phyloP scores from a whole-genome alignment of 2,113 vertebrate species.

The Periophthalmodon schlosseri region DNA sequence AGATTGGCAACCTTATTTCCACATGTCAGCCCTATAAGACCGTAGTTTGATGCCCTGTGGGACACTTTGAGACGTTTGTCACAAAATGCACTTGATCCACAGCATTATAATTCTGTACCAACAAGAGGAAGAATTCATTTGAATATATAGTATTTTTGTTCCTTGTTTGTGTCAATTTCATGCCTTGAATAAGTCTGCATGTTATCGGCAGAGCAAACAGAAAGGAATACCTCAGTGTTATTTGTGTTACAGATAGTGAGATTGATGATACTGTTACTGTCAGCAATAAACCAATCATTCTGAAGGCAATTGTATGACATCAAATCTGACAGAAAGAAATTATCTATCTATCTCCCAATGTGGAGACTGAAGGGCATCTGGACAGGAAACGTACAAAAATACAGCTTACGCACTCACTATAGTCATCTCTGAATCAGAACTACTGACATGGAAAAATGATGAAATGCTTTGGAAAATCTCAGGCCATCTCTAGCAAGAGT shows the following conservation, averaged over 20 bases:
- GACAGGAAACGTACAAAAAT: conserved; percentile 4
- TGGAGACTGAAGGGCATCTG: conserved; percentile 7
- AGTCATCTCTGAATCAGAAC: conserved; percentile 9
- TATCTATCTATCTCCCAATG: too few species aligned
- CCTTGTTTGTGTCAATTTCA: background rate
- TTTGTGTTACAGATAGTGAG: background rate
- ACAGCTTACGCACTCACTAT: background rate
- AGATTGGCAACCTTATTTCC: too few species aligned
- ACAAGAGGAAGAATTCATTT: background rate
- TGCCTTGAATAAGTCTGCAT: background rate
- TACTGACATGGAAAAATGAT: conserved; percentile 6
- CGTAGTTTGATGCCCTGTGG: too few species aligned
- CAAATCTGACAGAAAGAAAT: background rate
- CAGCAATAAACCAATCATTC: background rate
- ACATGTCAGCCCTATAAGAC: too few species aligned
- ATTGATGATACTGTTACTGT: background rate
- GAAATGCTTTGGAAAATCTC: background rate
- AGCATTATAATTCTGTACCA: too few species aligned
- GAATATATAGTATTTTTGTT: background rate
- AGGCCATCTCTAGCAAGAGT: background rate
- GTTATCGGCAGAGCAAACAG: background rate
- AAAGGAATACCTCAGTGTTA: background rate
- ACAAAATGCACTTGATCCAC: too few species aligned
- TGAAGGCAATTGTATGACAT: background rate
- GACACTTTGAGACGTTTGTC: too few species aligned